Base-by-base conservation (phyloP, 2,888 invertebrate species). In the Lasiommata megera region DNA sequence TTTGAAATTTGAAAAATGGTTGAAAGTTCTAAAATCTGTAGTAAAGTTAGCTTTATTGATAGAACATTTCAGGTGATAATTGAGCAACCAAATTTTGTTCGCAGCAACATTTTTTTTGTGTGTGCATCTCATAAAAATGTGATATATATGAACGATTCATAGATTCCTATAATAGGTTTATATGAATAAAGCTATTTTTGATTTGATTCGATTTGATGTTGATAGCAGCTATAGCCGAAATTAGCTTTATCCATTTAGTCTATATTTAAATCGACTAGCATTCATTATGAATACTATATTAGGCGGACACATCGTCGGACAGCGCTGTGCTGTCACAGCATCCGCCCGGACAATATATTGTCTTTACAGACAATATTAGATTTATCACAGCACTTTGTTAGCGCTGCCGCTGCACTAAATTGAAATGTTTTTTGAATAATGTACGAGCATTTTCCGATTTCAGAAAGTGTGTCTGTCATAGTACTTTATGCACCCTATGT, bases 301-400 rank as follows among this genome's bases (percentile, higher is more conserved):
- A 44, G 37, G 23, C 36, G 16, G 46, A 34, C 44, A 38, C 31
- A 18, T 53, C 43, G 53, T 12, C 14, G 37, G 40, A 54, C 51
- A 48, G 38, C 14, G 44, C 17, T 29, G 36, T 54, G 47, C 50
- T 37, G 57, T 59, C 50, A 55, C 29, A 54, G 48, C 53, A 59
- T 52, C 46, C 56, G 44, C 55, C 29, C 31, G 55, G 31, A 54
- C 55, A 55, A 58, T 58, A 58, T 54, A 58, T 61, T 44, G 51
- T 58, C 34, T 48, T 43, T 43, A 44, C 55, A 44, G 53, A 58
- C 56, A 56, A 58, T 56, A 61, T 56, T 61, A 58, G 58, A 58
- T 61, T 58, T 54, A 58, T 58, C 43, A 50, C 48, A 38, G 47
- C 43, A 50, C 37, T 56, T 55, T 53, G 54, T 56, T 58, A 58